Percentiles rank a stretch among this genome's conserved stretches.
phyloP scores from a whole-genome alignment of 2,797 vertebrate species.

The Anguilla obscura region DNA sequence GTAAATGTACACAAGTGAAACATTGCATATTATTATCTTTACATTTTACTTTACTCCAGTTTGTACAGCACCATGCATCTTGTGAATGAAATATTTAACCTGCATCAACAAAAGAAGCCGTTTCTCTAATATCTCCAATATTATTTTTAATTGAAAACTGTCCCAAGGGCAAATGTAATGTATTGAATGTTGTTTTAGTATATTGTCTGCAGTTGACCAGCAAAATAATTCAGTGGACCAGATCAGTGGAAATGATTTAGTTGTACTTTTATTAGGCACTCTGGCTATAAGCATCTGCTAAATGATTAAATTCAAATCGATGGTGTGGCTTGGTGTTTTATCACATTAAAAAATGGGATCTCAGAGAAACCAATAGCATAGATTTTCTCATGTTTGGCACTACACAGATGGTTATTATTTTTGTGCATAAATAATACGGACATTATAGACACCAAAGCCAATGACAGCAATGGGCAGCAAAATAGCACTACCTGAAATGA shows the following conservation, averaged over 20 bases:
- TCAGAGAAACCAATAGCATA: not conserved
- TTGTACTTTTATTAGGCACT: not conserved
- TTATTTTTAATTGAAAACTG: not conserved
- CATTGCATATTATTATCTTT: not conserved
- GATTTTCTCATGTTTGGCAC: not conserved
- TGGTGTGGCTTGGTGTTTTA: not conserved
- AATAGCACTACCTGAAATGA: not conserved
- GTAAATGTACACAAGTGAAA: conserved; percentile 33
- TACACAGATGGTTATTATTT: not conserved
- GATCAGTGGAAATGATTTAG: not conserved
- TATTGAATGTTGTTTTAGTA: not conserved
- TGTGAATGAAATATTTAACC: not conserved
- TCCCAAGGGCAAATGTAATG: not conserved
- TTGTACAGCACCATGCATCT: not conserved
- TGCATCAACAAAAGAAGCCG: not conserved
- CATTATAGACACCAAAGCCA: not conserved
- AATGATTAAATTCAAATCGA: not conserved
- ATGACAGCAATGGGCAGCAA: not conserved
- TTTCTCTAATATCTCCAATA: not conserved
- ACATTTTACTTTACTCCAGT: not conserved
- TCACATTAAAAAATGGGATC: not conserved
- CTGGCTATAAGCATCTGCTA: not conserved
- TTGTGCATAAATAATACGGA: not conserved
- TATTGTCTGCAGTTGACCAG: not conserved
- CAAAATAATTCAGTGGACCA: not conserved